Percentiles rank a stretch among this genome's conserved stretches.
These are phyloP conservation scores for Microctenopoma stevenorrisi DNA, from an alignment of 2,797 vertebrate species.

Conservation along the genomic window DNA sequence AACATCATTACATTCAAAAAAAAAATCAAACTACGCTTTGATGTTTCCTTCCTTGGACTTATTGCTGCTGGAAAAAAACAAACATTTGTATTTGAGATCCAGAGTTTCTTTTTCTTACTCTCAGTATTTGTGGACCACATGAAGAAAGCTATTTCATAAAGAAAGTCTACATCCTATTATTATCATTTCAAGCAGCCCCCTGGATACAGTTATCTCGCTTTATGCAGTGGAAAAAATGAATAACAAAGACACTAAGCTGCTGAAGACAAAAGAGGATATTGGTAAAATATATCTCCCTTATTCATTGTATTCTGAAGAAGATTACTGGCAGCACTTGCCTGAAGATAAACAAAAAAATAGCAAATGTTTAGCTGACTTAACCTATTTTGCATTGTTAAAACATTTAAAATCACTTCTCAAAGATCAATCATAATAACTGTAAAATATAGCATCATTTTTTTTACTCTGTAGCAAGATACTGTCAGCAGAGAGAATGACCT, in stretches of 20 bases:
- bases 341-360: slow-evolving; percentile 1
- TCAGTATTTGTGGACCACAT: slow-evolving; percentile 13
- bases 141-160: slow-evolving; percentile 1
- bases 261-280: slow-evolving; percentile 1
- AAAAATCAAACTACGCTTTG: no score
- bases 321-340: slow-evolving; percentile 25
- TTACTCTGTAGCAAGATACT: background rate
- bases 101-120: slow-evolving; percentile 4
- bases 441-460: background rate
- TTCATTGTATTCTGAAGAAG: slow-evolving; percentile 3
- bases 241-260: slow-evolving; percentile 22
- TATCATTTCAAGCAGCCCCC: slow-evolving; percentile 26
- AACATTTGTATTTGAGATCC: no score
- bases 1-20: no score
- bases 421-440: no score
- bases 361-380: background rate
- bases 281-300: background rate
- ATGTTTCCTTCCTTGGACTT: no score
- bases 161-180: slow-evolving; percentile 14
- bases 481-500: background rate
- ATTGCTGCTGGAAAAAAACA: no score
- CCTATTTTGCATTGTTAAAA: background rate
- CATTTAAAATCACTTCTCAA: no score
- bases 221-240: slow-evolving; percentile 13
- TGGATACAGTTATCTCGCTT: slow-evolving; percentile 20